Evolutionary conservation across 2,797 vertebrate genomes (phyloP), one percentile per base, ranked within the genome.

Genomic region (Malacoraja senta): DNA sequence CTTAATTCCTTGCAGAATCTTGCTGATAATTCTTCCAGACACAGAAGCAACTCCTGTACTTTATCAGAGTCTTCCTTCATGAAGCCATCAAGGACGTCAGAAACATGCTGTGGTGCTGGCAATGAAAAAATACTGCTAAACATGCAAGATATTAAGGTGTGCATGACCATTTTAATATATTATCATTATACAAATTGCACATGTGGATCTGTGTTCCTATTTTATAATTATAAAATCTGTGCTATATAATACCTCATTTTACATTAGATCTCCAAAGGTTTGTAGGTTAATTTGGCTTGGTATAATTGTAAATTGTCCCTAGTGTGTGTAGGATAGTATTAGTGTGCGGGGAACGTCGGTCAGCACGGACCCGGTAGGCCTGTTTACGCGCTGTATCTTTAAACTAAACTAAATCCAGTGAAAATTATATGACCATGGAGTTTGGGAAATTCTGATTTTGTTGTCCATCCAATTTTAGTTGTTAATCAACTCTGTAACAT

Each of bases 101-200:
- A 94, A 93, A 95, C 94, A 93, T 91, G 93, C 0, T 94, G 95
- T 68, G 93, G 94, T 61, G 95, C 93, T 9, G 95, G 95, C 94
- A 96, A 93, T 38, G 96, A 97, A 94, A 96, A 97, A 93, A 96
- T 97, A 26, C 96, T 97, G 21, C 96, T 97, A 93, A 97, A 96
- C 94, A 95, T 97, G 3, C 95, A 97, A 94, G 97, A 97, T 94
- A 96, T 97, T 61, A 97, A 97, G 97, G 97, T 98, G 94, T 96
- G 95, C 19, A 6, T 86, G 81, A 38, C 53, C 26, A 0, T 61
- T 84, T 26, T 15, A n/a, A 29, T 24, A 19, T 19, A 68, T 35
- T 63, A 7, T 8, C 2, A 65, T 8, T 68, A 19, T 84, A n/a
- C 58, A 61, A 68, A 35, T 68, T 68, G 15, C 53, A n/a, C 58